Evolutionary conservation across 1,140 invertebrate genomes (phyloP).

Genomic region (Parapsyche elsis): DNA sequence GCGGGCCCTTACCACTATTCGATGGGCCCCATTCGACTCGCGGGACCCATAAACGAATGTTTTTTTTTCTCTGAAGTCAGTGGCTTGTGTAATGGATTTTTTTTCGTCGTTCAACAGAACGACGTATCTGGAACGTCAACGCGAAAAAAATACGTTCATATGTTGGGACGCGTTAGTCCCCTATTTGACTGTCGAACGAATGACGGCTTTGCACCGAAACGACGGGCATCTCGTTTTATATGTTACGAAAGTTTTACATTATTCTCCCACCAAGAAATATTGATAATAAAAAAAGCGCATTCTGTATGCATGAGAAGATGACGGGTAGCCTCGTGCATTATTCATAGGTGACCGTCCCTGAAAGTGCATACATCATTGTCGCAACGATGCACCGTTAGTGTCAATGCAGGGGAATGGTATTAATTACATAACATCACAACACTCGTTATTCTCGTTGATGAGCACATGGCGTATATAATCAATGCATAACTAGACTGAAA

Average conservation of each 20-base stretch:
- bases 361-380: slow-evolving; percentile 24
- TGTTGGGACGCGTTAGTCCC: no score
- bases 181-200: no score
- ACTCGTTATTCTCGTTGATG: no score
- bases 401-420: neutral
- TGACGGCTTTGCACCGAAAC: no score
- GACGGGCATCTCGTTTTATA: no score
- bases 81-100: slow-evolving; percentile 8
- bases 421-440: slow-evolving; percentile 14
- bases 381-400: neutral
- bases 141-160: no score
- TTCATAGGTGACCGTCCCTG: slow-evolving; percentile 3
- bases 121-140: no score
- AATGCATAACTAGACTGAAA: no score
- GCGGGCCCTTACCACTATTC: no score
- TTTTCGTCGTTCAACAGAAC: neutral
- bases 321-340: neutral
- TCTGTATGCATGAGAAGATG: slow-evolving; percentile 14
- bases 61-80: neutral
- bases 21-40: neutral
- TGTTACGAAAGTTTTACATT: no score
- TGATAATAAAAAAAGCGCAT: neutral
- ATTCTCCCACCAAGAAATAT: neutral
- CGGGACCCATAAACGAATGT: slow-evolving; percentile 10
- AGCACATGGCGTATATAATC: no score